Evolutionary conservation across 2,113 vertebrate genomes (phyloP).

Genomic region (Zosterops lateralis): DNA sequence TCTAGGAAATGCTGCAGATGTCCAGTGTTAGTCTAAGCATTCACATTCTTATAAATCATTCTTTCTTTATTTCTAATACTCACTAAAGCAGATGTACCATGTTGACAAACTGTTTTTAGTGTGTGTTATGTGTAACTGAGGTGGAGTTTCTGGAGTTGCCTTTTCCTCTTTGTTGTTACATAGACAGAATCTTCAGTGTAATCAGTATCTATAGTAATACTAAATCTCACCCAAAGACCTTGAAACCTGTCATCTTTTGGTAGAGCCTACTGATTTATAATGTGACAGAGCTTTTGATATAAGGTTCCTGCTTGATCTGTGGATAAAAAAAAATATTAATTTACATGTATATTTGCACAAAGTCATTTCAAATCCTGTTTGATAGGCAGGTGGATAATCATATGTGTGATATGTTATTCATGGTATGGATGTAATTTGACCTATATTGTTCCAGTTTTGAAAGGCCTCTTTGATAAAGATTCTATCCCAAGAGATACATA

Average conservation of each 20-base stretch:
- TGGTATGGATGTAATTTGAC: not conserved
- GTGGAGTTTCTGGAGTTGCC: not conserved
- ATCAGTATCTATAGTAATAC: not conserved
- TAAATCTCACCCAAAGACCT: not conserved
- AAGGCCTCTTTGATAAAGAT: not conserved
- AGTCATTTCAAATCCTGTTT: not conserved
- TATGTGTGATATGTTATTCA: not conserved
- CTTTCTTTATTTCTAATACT: not conserved
- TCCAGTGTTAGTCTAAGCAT: not conserved
- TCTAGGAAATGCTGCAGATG: not conserved
- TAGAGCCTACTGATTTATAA: not conserved
- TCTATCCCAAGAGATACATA: not conserved
- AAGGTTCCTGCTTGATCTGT: not conserved
- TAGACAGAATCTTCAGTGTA: not conserved
- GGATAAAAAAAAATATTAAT: not conserved
- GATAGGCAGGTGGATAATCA: not conserved
- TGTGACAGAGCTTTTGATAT: not conserved
- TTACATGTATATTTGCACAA: not conserved
- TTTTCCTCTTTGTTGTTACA: not conserved
- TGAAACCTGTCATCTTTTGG: not conserved
- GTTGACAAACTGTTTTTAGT: not conserved
- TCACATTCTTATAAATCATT: not conserved
- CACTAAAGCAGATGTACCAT: not conserved
- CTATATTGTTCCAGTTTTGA: not conserved
- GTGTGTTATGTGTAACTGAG: not conserved